These are phyloP conservation scores for Tachyglossus aculeatus DNA, from an alignment of 2,797 vertebrate species.

Conservation along the genomic window DNA sequence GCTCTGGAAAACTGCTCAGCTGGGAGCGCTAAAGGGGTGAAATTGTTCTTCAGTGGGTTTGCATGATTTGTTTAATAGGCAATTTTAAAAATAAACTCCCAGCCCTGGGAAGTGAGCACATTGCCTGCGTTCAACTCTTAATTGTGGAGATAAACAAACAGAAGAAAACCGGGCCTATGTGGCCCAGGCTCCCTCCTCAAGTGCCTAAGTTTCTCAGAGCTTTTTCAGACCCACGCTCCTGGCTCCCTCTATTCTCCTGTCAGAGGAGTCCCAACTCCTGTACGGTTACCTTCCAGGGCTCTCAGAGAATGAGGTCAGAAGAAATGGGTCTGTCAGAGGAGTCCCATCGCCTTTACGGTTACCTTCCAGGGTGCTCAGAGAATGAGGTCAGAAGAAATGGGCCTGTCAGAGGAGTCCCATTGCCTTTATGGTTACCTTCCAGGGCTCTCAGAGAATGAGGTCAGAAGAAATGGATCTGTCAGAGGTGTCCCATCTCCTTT, in stretches of 20 bases:
- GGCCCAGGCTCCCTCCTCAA: background rate
- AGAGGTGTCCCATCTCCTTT: slow-evolving; percentile 19
- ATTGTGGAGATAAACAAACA: slow-evolving; percentile 11
- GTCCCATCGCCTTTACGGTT: slow-evolving; percentile 16
- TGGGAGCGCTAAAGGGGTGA: background rate
- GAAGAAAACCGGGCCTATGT: background rate
- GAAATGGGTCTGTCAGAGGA: slow-evolving; percentile 5
- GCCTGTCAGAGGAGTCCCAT: slow-evolving; percentile 10
- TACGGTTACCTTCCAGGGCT: too few relatives aligned
- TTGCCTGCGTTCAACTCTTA: slow-evolving; percentile 7
- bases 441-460: slow-evolving; percentile 17
- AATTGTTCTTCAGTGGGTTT: background rate
- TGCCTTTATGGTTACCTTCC: slow-evolving; percentile 19
- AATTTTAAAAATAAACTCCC: slow-evolving; percentile 41
- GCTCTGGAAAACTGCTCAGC: background rate
- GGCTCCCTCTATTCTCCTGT: background rate
- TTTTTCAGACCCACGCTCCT: slow-evolving; percentile 7
- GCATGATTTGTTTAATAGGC: slow-evolving; percentile 28
- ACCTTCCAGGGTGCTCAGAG: slow-evolving; percentile 16
- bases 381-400: slow-evolving; percentile 22
- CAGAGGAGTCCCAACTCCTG: too few relatives aligned
- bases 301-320: too few relatives aligned
- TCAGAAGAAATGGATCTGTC: background rate
- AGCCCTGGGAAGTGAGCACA: background rate
- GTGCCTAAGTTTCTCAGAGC: slow-evolving; percentile 17